Conservation (phyloP, 2,888 invertebrate species). For the Cartodere bifasciata region DNA sequence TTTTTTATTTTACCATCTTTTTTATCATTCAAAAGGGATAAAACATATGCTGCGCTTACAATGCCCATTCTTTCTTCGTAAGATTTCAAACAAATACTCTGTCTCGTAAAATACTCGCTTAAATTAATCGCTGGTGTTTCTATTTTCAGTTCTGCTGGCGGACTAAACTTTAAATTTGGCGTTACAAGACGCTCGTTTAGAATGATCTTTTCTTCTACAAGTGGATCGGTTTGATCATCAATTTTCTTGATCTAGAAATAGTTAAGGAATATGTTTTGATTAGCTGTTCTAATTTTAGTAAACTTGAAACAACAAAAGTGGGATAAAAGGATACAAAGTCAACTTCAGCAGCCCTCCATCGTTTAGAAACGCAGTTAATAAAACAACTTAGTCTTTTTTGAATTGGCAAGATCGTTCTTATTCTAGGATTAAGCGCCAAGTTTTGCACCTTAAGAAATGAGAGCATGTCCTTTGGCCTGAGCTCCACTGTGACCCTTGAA, state of each 20-base stretch:
- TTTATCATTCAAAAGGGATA: slow-evolving; percentile 5
- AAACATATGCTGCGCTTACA: slow-evolving; percentile 36
- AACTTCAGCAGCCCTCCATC: slow-evolving; percentile 49
- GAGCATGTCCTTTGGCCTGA: slow-evolving; percentile 63
- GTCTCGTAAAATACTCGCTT: slow-evolving; percentile 63
- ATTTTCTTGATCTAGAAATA: too few relatives aligned
- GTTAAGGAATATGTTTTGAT: too few relatives aligned
- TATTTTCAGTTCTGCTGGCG: slow-evolving; percentile 49
- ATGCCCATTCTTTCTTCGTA: slow-evolving; percentile 60
- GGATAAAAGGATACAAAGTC: slow-evolving; percentile 15
- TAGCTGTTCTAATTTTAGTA: too few relatives aligned
- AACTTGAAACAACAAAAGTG: too few relatives aligned
- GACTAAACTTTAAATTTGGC: slow-evolving; percentile 32
- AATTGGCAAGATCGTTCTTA: slow-evolving; percentile 57
- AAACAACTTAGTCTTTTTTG: slow-evolving; percentile 61
- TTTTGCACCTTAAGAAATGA: slow-evolving; percentile 78
- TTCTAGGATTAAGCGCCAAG: slow-evolving; percentile 81
- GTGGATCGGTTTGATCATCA: too few relatives aligned
- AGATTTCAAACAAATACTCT: slow-evolving; percentile 64
- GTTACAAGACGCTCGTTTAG: slow-evolving; percentile 13
- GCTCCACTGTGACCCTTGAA: slow-evolving; percentile 57
- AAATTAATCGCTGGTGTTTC: slow-evolving; percentile 61
- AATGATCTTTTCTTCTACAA: slow-evolving; percentile 4
- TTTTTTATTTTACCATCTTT: slow-evolving; percentile 7
- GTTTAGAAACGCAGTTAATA: slow-evolving; percentile 55